Evolutionary conservation across 2,888 invertebrate species (phyloP).

Genomic region (Cerceris rybyensis): DNA sequence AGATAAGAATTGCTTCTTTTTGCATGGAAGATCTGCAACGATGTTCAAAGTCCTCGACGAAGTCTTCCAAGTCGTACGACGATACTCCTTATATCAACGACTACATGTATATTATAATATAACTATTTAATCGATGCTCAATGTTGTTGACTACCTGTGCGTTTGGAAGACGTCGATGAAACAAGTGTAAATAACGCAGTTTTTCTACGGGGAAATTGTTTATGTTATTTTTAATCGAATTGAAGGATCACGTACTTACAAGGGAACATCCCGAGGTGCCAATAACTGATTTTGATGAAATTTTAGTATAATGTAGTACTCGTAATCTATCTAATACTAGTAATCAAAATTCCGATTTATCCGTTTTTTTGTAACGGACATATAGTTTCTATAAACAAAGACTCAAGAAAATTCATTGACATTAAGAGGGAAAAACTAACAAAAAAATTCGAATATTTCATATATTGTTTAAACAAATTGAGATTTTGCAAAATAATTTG

Average conservation of each 20-base stretch:
- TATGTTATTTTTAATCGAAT: conserved; percentile 18
- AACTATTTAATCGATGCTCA: conserved; percentile 55
- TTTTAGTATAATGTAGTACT: too few species aligned
- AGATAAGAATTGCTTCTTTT: conserved; percentile 29
- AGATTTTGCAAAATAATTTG: too few species aligned
- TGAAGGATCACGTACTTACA: background rate
- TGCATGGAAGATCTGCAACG: background rate
- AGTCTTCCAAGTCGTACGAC: conserved; percentile 62
- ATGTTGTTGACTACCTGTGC: conserved; percentile 49
- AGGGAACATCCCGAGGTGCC: too few species aligned
- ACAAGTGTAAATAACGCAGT: conserved; percentile 47
- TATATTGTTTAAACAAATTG: too few species aligned
- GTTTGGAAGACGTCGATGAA: conserved; percentile 59
- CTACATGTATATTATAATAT: conserved; percentile 34
- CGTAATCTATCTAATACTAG: too few species aligned
- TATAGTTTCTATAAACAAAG: too few species aligned
- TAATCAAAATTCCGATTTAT: too few species aligned
- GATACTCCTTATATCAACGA: conserved; percentile 51
- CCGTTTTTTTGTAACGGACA: too few species aligned
- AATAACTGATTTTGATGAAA: too few species aligned
- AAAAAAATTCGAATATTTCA: too few species aligned
- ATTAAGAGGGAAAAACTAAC: too few species aligned
- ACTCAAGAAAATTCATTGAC: too few species aligned
- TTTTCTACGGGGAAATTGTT: conserved; percentile 35
- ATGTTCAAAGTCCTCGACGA: conserved; percentile 48